Conservation (phyloP, 2,888 invertebrate genomes). For the Lottia gigantea region DNA sequence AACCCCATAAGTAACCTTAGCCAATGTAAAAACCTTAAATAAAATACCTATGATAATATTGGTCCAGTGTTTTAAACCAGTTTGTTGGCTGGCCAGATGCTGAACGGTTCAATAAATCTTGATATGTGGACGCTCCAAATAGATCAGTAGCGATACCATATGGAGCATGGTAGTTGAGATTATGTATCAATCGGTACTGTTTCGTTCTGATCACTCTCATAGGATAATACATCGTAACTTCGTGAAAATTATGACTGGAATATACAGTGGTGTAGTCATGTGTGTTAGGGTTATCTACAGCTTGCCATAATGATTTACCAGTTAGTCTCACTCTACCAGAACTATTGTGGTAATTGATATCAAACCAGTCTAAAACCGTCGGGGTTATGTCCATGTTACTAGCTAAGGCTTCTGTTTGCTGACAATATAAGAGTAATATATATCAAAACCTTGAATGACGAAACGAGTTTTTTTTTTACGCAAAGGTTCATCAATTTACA, state of each 20-base stretch:
- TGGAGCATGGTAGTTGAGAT: conserved; percentile 84
- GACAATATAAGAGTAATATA: no score
- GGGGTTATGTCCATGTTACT: conserved; percentile 85
- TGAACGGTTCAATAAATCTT: conserved; percentile 84
- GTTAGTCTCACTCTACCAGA: conserved; percentile 63
- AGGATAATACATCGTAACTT: conserved; percentile 93
- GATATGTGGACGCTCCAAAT: conserved; percentile 87
- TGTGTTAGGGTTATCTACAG: conserved; percentile 69
- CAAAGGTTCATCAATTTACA: no score
- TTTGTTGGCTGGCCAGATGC: conserved; percentile 75
- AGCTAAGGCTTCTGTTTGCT: conserved; percentile 77
- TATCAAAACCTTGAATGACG: no score
- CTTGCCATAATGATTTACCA: conserved; percentile 81
- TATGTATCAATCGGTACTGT: conserved; percentile 88
- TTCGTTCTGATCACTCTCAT: conserved; percentile 84
- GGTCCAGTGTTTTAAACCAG: conserved; percentile 83
- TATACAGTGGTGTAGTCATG: conserved; percentile 71
- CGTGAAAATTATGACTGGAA: conserved; percentile 89
- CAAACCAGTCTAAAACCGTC: conserved; percentile 85
- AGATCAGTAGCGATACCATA: conserved; percentile 94
- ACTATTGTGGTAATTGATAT: conserved; percentile 68
- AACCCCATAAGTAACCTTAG: no score
- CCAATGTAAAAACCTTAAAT: no score
- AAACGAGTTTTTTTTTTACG: no score
- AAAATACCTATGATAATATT: conserved; percentile 75